Percentiles rank a stretch among this genome's conserved stretches.
These are phyloP conservation scores for Nannoperca obscura DNA, from an alignment of 2,797 vertebrate genomes.

Conservation along the genomic window DNA sequence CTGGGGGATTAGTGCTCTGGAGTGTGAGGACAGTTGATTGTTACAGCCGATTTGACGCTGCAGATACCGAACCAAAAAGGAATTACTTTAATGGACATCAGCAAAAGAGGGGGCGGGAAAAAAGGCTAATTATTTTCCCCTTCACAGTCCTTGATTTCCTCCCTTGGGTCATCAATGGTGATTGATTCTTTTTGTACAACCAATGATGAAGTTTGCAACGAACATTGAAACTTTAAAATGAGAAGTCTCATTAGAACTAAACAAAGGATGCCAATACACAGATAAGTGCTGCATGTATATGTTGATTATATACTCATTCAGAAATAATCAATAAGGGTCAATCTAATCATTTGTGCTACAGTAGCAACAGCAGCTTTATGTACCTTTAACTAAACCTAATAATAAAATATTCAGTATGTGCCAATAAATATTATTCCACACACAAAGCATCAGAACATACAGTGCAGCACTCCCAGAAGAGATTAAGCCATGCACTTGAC, in stretches of 20 bases:
- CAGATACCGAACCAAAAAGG: conserved; percentile 56
- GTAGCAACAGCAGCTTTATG: not conserved
- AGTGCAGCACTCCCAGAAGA: not conserved
- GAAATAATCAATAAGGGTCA: not conserved
- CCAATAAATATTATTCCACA: not conserved
- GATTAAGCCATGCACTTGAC: conserved; percentile 45
- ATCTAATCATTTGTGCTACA: not conserved
- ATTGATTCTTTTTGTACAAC: conserved; percentile 69
- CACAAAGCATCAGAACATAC: not conserved
- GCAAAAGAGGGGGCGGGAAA: conserved; percentile 48
- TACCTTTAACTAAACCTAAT: not conserved
- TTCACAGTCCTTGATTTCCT: conserved; percentile 71
- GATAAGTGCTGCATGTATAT: not conserved
- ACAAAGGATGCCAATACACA: not conserved
- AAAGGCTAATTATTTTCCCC: conserved; percentile 77
- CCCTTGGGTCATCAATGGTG: conserved; percentile 66
- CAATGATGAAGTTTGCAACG: conserved; percentile 53
- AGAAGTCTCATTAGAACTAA: conserved; percentile 26
- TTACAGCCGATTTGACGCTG: conserved; percentile 76
- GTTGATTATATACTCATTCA: conserved; percentile 15
- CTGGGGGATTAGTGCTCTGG: conserved; percentile 74
- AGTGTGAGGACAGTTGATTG: conserved; percentile 81
- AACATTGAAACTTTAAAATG: conserved; percentile 59
- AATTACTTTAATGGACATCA: conserved; percentile 74
- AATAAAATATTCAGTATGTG: not conserved